Conservation (phyloP, 2,797 vertebrate genomes). For the Parauchenoglanis ngamensis region DNA sequence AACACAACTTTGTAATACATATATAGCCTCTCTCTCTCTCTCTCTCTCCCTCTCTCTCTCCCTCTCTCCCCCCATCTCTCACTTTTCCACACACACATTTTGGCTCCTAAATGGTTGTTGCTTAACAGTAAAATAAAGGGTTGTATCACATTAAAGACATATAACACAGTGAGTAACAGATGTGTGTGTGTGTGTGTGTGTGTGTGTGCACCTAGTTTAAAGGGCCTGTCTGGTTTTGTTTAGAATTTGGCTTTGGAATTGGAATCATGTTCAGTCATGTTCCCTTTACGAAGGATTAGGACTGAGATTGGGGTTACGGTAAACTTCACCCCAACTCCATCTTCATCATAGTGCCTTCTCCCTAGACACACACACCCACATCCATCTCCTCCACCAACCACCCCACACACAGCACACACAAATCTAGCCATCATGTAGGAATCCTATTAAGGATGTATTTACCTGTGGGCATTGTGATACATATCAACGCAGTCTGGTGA, state of each 20-base stretch:
- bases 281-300: conserved; percentile 60
- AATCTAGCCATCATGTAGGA: conserved; percentile 35
- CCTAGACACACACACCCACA: conserved; percentile 16
- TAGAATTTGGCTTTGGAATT: conserved; percentile 53
- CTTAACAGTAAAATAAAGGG: neutral
- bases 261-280: conserved; percentile 60
- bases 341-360: conserved; percentile 45
- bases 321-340: conserved; percentile 59
- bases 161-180: neutral
- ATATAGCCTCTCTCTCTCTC: neutral
- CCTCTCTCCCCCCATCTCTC: too few relatives aligned
- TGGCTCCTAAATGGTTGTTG: neutral
- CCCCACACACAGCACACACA: conserved; percentile 14
- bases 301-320: conserved; percentile 61
- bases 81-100: neutral
- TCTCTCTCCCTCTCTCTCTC: neutral
- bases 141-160: neutral
- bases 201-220: neutral
- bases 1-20: neutral
- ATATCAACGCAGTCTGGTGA: conserved; percentile 49
- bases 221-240: conserved; percentile 49
- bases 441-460: conserved; percentile 57
- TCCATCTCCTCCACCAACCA: neutral
- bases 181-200: conserved; percentile 1
- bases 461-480: conserved; percentile 51